Percentiles rank a stretch among this genome's conserved stretches.
phyloP scores from a whole-genome alignment of 1,140 invertebrate genomes.

The Drosophila tristis region DNA sequence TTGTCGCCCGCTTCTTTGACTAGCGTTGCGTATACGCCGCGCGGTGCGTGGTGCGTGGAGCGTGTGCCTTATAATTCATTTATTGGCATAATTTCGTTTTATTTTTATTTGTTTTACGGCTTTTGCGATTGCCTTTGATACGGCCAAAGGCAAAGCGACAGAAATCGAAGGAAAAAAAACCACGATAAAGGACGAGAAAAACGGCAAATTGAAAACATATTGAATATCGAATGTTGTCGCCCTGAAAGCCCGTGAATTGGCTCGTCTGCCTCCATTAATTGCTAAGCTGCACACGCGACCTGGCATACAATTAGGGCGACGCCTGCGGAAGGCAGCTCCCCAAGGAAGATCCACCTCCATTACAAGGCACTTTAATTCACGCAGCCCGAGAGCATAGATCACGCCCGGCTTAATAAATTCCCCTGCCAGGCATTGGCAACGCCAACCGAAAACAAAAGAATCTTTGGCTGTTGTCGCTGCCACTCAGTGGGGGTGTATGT shows the following conservation, averaged over 20 bases:
- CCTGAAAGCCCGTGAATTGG: slow-evolving; percentile 14
- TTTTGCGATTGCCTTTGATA: slow-evolving; percentile 69
- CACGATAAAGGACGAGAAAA: background rate
- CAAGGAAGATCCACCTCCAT: slow-evolving; percentile 54
- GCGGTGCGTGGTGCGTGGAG: slow-evolving; percentile 57
- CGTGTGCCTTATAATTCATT: slow-evolving; percentile 78
- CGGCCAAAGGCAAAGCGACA: slow-evolving; percentile 2
- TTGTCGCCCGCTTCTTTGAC: slow-evolving; percentile 62
- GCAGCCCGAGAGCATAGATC: slow-evolving; percentile 61
- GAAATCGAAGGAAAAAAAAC: background rate
- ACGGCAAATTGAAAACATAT: slow-evolving; percentile 78
- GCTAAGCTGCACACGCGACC: slow-evolving; percentile 53
- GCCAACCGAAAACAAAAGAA: slow-evolving; percentile 31
- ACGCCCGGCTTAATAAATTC: slow-evolving; percentile 75
- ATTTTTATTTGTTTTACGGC: slow-evolving; percentile 79
- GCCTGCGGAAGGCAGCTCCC: background rate
- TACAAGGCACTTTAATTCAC: slow-evolving; percentile 74
- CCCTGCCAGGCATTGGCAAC: slow-evolving; percentile 22
- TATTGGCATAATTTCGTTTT: slow-evolving; percentile 81
- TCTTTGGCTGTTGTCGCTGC: slow-evolving; percentile 43
- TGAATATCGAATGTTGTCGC: slow-evolving; percentile 62
- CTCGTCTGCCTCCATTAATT: slow-evolving; percentile 41
- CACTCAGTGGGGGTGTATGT: slow-evolving; percentile 54
- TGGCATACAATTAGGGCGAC: slow-evolving; percentile 60
- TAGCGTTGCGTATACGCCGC: slow-evolving; percentile 71